Base-by-base conservation (phyloP, 1,140 invertebrate genomes). In the Drosophila parvula region DNA sequence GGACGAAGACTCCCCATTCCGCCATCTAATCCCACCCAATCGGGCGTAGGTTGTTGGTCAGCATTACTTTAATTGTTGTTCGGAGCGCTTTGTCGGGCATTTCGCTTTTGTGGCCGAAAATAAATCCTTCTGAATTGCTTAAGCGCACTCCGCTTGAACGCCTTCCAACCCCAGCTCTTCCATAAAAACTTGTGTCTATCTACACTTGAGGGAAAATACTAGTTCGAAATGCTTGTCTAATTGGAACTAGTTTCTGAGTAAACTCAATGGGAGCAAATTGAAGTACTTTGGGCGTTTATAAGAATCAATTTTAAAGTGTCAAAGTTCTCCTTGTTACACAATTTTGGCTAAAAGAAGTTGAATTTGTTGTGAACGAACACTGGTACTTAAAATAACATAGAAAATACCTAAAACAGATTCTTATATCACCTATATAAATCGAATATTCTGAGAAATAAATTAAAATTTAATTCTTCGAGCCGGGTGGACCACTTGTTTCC, bases 21-120 rank as follows among this genome's bases (percentile, higher is more conserved):
- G 57, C 32, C 47, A 56, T 60, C 36, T 85, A 86, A 88, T 86
- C 83, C 80, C 64, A 53, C 61, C 73, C 76, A 57, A 38, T 62
- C 48, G 56, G 64, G 64, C 45, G 45, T 62, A 53, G 78, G 61
- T 68, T 83, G 84, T 84, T 79, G 84, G 84, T 84, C 84, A 90
- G 84, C 85, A 90, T 90, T 89, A 89, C 84, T 89, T 89, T 89
- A 89, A 89, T 89, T 89, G 85, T 89, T 89, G 84, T 90, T 84
- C 44, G 60, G 81, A 79, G 65, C 78, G 70, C 69, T 83, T 88
- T 82, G 83, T 65, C 69, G 68, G 64, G 56, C 68, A 83, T 88
- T 88, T 89, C 77, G 84, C 80, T 84, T 79, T 88, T 89, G 85
- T 84, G 81, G 81, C 78, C 78, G 55, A 89, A 81, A 90, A 89